These are phyloP conservation scores for Mactromeris polynyma DNA, from an alignment of 2,888 invertebrate genomes.

Conservation along the genomic window DNA sequence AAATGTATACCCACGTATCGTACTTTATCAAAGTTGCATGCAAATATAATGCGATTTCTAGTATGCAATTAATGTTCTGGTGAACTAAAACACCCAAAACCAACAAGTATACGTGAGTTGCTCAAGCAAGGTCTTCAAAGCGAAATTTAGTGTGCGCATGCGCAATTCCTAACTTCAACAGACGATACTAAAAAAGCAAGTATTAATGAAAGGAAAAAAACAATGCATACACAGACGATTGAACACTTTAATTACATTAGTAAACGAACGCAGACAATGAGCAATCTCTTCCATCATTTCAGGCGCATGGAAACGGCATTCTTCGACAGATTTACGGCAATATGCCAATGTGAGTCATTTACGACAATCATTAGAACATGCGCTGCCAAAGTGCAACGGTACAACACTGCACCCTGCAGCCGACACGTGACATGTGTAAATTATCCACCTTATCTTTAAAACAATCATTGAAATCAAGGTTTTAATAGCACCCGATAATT, in stretches of 20 bases:
- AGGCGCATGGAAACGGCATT: neutral
- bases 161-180: neutral
- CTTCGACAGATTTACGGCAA: neutral
- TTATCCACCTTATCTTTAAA: neutral
- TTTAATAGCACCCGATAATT: neutral
- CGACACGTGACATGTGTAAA: neutral
- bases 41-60: no score
- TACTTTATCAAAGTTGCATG: no score
- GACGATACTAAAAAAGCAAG: neutral
- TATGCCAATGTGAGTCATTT: slow-evolving; percentile 3
- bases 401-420: neutral
- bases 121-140: neutral
- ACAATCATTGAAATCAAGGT: neutral
- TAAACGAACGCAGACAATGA: slow-evolving; percentile 9
- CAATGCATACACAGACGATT: neutral
- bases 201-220: neutral
- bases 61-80: no score
- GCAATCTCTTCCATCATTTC: neutral
- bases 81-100: no score
- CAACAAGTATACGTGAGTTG: no score
- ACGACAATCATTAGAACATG: neutral
- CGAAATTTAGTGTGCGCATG: neutral
- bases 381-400: neutral
- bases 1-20: no score
- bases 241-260: slow-evolving; percentile 7